phyloP scores from a whole-genome alignment of 2,888 invertebrate genomes.

The Troides oblongomaculatus region DNA sequence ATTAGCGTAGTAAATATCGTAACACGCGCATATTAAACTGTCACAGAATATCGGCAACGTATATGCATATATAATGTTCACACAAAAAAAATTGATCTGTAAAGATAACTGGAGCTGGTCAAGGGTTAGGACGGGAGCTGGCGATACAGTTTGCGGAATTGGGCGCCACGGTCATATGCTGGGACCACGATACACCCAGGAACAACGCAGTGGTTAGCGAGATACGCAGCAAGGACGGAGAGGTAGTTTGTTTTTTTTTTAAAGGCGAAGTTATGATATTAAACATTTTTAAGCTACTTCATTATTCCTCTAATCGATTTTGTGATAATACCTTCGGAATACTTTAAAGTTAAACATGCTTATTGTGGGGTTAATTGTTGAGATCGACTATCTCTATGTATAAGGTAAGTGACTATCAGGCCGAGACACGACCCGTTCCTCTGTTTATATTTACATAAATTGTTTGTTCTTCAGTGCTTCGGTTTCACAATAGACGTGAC shows the following conservation, averaged over 20 bases:
- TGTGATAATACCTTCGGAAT: no score
- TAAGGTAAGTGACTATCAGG: no score
- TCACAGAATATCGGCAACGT: no score
- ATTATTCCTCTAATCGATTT: no score
- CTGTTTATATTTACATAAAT: background rate
- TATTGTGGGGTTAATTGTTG: no score
- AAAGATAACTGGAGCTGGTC: constrained; percentile 69
- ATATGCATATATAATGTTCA: background rate
- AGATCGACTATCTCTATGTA: no score
- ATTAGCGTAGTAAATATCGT: no score
- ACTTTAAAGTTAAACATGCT: no score
- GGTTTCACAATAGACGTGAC: constrained; percentile 73
- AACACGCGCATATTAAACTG: no score
- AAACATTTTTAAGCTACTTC: background rate
- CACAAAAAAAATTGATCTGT: background rate
- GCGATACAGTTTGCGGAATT: constrained; percentile 70
- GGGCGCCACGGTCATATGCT: constrained; percentile 72
- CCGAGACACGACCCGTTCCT: no score
- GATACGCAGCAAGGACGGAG: constrained; percentile 67
- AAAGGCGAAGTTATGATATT: no score
- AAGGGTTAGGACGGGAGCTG: constrained; percentile 68
- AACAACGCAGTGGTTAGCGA: constrained; percentile 67
- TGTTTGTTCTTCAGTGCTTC: constrained; percentile 50
- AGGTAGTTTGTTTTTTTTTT: constrained; percentile 47
- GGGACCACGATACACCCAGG: constrained; percentile 62